These are phyloP conservation scores for Ips nitidus DNA, from an alignment of 1,140 invertebrate species.

Conservation along the genomic window DNA sequence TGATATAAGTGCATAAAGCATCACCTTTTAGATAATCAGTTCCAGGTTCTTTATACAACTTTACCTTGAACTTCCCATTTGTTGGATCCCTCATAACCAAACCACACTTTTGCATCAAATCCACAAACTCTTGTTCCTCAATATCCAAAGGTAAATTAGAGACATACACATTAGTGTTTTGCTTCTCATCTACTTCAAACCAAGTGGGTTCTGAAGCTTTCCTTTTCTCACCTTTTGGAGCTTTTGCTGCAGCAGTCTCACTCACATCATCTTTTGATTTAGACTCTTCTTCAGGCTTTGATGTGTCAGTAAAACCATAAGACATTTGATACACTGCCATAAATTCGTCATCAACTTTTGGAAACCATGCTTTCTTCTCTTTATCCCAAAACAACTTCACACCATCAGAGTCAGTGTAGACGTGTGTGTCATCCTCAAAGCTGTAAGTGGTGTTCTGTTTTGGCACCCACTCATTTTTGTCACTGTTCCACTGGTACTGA, in stretches of 20 bases:
- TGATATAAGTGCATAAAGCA: slow-evolving; percentile 95
- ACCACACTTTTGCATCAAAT: slow-evolving; percentile 96
- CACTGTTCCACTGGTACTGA: slow-evolving; percentile 68
- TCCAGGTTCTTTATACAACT: slow-evolving; percentile 86
- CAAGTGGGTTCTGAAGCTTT: slow-evolving; percentile 66
- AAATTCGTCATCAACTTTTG: slow-evolving; percentile 96
- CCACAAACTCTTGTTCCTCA: slow-evolving; percentile 85
- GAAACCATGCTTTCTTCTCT: slow-evolving; percentile 92
- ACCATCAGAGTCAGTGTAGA: slow-evolving; percentile 87
- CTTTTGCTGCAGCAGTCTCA: slow-evolving; percentile 15
- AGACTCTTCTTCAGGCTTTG: slow-evolving; percentile 21
- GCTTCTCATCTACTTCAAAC: slow-evolving; percentile 92
- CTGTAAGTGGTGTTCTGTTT: slow-evolving; percentile 60
- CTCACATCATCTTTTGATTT: slow-evolving; percentile 46
- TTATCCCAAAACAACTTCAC: slow-evolving; percentile 89
- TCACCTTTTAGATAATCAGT: slow-evolving; percentile 92
- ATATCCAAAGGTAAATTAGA: slow-evolving; percentile 87
- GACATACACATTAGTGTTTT: slow-evolving; percentile 97
- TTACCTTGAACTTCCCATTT: slow-evolving; percentile 87
- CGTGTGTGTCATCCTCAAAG: slow-evolving; percentile 76
- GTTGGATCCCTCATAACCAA: slow-evolving; percentile 86
- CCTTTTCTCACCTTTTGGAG: slow-evolving; percentile 48
- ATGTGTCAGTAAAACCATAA: slow-evolving; percentile 80
- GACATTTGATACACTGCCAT: slow-evolving; percentile 94
- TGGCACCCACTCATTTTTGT: slow-evolving; percentile 60